A percentile compares a stretch with the other conserved stretches of the same genome.
These are phyloP conservation scores for Lypha dubia DNA, from an alignment of 2,888 invertebrate genomes.

Conservation along the genomic window DNA sequence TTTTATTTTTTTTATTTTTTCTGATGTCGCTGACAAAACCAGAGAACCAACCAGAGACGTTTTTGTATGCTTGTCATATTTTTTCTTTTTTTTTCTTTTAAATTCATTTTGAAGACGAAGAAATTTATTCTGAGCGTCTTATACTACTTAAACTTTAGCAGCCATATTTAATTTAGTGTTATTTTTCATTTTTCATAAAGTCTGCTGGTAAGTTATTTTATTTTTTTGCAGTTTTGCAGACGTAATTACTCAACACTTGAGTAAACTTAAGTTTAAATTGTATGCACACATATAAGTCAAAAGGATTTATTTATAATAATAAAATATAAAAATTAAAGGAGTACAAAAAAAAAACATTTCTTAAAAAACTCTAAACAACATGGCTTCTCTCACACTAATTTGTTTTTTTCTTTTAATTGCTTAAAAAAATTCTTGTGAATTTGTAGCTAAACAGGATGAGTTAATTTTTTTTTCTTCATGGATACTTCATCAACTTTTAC, in stretches of 20 bases:
- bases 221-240: too few relatives aligned
- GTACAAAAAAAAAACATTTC: slow-evolving; percentile 23
- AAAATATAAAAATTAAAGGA: slow-evolving; percentile 47
- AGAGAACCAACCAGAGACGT: slow-evolving; percentile 61
- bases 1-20: neutral
- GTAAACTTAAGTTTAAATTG: slow-evolving; percentile 63
- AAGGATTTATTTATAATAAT: slow-evolving; percentile 64
- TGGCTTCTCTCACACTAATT: slow-evolving; percentile 63
- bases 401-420: slow-evolving; percentile 21
- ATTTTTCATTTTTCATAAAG: slow-evolving; percentile 22
- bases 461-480: slow-evolving; percentile 24
- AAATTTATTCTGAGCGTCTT: slow-evolving; percentile 34
- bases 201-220: slow-evolving; percentile 43
- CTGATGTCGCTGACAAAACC: slow-evolving; percentile 35
- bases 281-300: slow-evolving; percentile 9
- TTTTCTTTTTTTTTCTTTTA: slow-evolving; percentile 62
- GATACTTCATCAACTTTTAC: slow-evolving; percentile 22
- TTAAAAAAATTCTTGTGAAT: slow-evolving; percentile 52
- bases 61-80: slow-evolving; percentile 64
- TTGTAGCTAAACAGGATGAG: slow-evolving; percentile 47
- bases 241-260: slow-evolving; percentile 74
- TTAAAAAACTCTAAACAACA: slow-evolving; percentile 59
- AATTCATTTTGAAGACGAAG: slow-evolving; percentile 47
- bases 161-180: slow-evolving; percentile 64
- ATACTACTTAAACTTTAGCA: slow-evolving; percentile 49